Percentiles rank a stretch among this genome's conserved stretches.
These are phyloP conservation scores for Ianthella basta DNA, from an alignment of 37 sponge, comb jelly and placozoan genomes.

Conservation along the genomic window DNA sequence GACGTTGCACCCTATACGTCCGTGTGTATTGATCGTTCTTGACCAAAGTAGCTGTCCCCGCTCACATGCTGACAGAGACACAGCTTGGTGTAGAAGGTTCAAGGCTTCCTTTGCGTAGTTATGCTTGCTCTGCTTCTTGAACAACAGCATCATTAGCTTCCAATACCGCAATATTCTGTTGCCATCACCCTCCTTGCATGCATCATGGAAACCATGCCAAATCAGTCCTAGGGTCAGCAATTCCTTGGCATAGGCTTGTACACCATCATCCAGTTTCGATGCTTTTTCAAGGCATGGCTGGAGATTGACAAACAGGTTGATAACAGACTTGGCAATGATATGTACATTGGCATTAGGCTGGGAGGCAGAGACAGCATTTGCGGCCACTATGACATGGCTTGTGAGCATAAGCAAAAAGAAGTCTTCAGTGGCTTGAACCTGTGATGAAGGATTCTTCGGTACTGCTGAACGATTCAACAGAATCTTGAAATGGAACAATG, in stretches of 20 bases:
- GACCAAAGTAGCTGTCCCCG: too few species aligned
- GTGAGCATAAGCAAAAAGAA: background rate
- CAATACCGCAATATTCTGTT: conserved; percentile 38
- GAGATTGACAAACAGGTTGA: background rate
- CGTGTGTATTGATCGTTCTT: too few species aligned
- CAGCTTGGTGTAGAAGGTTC: too few species aligned
- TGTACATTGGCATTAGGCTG: background rate
- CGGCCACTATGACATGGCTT: background rate
- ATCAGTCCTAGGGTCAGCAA: conserved; percentile 23
- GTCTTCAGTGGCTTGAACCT: background rate
- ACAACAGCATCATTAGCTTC: conserved; percentile 42
- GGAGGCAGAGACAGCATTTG: background rate
- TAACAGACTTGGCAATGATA: background rate
- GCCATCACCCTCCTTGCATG: conserved; percentile 50
- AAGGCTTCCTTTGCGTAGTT: conserved; percentile 39
- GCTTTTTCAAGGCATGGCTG: background rate
- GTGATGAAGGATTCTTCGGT: background rate
- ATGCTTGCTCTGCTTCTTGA: conserved; percentile 22
- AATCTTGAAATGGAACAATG: background rate
- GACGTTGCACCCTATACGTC: too few species aligned
- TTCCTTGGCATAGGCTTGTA: background rate
- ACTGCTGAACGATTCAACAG: background rate
- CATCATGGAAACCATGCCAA: conserved; percentile 57
- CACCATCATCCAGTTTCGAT: background rate
- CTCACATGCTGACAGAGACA: too few species aligned